A percentile compares a stretch with the other conserved stretches of the same genome.
Conservation (phyloP, 1,140 invertebrate species). For the Marisa cornuarietis region DNA sequence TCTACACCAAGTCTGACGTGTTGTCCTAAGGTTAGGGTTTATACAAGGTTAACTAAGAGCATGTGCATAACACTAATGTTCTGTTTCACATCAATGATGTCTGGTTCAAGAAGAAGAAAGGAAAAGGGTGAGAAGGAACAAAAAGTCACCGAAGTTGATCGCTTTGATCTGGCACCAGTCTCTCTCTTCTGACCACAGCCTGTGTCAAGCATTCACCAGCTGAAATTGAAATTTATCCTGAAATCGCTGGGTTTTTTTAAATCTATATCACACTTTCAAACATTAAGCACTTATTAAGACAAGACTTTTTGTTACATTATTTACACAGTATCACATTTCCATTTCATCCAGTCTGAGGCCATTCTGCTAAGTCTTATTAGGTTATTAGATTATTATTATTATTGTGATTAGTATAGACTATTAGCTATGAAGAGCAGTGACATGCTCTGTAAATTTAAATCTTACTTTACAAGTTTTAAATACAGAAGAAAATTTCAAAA, state of each 20-base stretch:
- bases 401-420: background rate
- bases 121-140: too few species aligned
- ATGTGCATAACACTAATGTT: too few species aligned
- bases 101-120: too few species aligned
- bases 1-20: too few species aligned
- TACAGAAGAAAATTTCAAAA: background rate
- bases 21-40: too few species aligned
- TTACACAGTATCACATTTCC: background rate
- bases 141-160: constrained; percentile 8
- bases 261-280: too few species aligned
- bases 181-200: background rate
- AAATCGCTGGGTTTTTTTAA: too few species aligned
- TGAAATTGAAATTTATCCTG: background rate
- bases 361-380: background rate
- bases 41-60: too few species aligned
- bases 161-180: constrained; percentile 8
- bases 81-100: too few species aligned
- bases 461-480: background rate
- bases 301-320: background rate
- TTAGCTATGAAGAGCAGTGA: background rate
- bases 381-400: background rate
- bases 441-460: background rate
- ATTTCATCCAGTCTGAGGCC: background rate
- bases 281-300: too few species aligned
- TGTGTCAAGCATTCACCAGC: constrained; percentile 1